A percentile compares a stretch with the other conserved stretches of the same genome.
Conservation (phyloP, 2,888 invertebrate genomes). For the Eupithecia pulchellata region DNA sequence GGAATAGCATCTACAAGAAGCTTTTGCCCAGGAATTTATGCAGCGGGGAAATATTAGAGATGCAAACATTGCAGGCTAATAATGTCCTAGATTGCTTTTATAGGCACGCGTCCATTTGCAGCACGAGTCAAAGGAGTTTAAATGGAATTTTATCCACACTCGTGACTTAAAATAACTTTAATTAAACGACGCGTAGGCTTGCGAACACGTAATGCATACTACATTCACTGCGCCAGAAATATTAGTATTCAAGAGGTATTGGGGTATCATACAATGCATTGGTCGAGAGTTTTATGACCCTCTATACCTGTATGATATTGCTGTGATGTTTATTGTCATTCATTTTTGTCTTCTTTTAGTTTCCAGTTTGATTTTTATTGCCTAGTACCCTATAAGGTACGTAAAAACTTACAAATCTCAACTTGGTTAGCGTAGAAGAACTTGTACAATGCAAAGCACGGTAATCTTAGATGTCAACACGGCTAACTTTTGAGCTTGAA, state of each 20-base stretch:
- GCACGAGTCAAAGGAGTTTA: constrained; percentile 18
- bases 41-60: not conserved
- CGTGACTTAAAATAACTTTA: constrained; percentile 33
- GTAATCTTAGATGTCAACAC: not conserved
- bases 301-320: not conserved
- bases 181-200: constrained; percentile 38
- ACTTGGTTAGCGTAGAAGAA: not conserved
- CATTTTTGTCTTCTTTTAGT: not conserved
- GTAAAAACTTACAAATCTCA: not conserved
- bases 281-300: constrained; percentile 40
- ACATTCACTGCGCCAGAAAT: constrained; percentile 52
- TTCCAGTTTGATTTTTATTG: not conserved
- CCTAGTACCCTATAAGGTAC: not conserved
- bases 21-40: not conserved
- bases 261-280: constrained; percentile 49
- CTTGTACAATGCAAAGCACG: not conserved
- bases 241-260: constrained; percentile 59
- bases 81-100: not conserved
- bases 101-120: constrained; percentile 8
- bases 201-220: constrained; percentile 49
- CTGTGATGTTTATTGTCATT: not conserved
- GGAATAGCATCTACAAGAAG: not conserved
- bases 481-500: not conserved
- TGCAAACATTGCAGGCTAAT: constrained; percentile 7
- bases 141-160: constrained; percentile 20